A percentile compares a stretch with the other conserved stretches of the same genome.
Evolutionary conservation across 2,113 vertebrate species (phyloP).

Genomic region (Cricetomys ansorgei): DNA sequence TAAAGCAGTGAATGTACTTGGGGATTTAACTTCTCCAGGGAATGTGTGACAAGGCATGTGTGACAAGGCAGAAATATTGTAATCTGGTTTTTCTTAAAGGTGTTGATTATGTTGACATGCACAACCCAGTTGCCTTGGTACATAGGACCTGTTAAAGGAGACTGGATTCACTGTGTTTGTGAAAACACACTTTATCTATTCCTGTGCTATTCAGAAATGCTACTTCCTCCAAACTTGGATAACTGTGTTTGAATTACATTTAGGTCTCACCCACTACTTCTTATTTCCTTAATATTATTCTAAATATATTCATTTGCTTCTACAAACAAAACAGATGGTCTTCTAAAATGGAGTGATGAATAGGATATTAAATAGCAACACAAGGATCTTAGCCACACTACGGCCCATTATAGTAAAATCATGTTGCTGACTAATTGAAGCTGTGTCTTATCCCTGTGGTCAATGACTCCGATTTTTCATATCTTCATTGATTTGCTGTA

Average conservation of each 20-base stretch:
- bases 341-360: background rate
- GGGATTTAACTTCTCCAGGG: constrained; percentile 43
- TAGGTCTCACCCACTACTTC: background rate
- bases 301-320: background rate
- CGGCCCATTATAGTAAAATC: background rate
- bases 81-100: constrained; percentile 52
- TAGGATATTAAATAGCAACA: background rate
- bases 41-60: constrained; percentile 54
- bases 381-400: background rate
- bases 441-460: background rate
- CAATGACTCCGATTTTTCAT: background rate
- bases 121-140: background rate
- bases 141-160: background rate
- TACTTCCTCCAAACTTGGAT: background rate
- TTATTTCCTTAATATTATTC: background rate
- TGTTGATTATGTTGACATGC: constrained; percentile 30
- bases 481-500: background rate
- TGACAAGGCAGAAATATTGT: constrained; percentile 49
- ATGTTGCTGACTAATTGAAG: background rate
- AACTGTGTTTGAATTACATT: background rate
- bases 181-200: background rate
- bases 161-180: background rate
- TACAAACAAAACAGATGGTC: background rate
- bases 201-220: background rate
- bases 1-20: constrained; percentile 30